Evolutionary conservation across 2,113 vertebrate species (phyloP), one percentile per base, ranked within the genome.

Genomic region (Catagonus wagneri): DNA sequence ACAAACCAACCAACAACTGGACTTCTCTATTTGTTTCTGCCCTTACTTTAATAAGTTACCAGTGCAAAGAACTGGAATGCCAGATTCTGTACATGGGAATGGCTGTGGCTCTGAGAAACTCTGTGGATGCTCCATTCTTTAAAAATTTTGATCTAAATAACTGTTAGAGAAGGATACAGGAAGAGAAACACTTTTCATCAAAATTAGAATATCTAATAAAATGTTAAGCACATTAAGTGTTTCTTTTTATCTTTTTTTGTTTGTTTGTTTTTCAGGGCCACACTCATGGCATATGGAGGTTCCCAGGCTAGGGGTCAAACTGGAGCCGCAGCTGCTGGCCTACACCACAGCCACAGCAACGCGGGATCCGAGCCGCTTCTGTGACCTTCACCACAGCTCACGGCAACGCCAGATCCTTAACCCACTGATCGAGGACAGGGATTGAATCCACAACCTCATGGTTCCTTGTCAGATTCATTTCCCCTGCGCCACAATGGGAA

Each of bases 141-240:
- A 44, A 44, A 44, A 44, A 6, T 79, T 83, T 90, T 25, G 5
- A 23, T 44, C n/a, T 39, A 68, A 76, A 56, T 29, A 84, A 7
- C 17, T 78, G 12, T 63, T 76, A 76, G 25, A 32, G 54, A 34
- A 75, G 14, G 71, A 95, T 23, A 58, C 5, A n/a, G 61, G 76
- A 75, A 90, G 11, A 93, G 32, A 71, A 92, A 39, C 16, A 56
- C 6, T 90, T 92, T 91, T 83, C 50, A 76, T 68, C 32, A 36
- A 90, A 76, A 52, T 84, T 39, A 54, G 61, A 93, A 95, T 25
- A 60, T 50, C 76, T 85, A 58, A 50, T 25, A 65, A 87, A 83
- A 74, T 60, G 32, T 79, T 23, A 22, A 50, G 16, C 32, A 14
- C 3, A 52, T 15, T n/a, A n/a, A n/a, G n/a, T 34, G n/a, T 80